Base-by-base conservation (phyloP, 2,113 vertebrate species). In the Bubo bubo region DNA sequence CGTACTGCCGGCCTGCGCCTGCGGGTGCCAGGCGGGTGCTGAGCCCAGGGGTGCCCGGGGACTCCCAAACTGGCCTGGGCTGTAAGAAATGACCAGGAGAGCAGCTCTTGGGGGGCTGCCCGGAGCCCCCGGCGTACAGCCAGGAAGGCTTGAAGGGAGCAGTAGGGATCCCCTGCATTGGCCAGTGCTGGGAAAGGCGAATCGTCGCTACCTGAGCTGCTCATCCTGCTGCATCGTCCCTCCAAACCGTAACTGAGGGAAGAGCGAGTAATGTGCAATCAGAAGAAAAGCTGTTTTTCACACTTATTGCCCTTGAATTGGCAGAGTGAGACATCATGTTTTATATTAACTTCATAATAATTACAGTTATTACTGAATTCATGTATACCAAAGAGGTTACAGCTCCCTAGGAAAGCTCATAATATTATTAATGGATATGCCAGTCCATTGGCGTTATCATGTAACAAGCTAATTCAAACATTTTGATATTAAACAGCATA, bases 311-410 rank as follows among this genome's bases (percentile, higher is more conserved):
- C 92, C 93, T 73, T 95, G 97, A 98, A 97, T 97, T 97, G 98
- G 89, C 95, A 96, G 93, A 81, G 23, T 71, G 98, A 98, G 97
- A 96, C 94, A 98, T 97, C 92, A 55, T 97, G 96, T 96, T 98
- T 98, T 98, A 98, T 94, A 98, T 89, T 97, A 98, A 98, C 95
- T 96, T 98, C 92, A 97, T 97, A 97, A 98, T 98, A 98, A 98
- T 98, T 98, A 98, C 95, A 95, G 96, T 96, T 98, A 97, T 97
- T 97, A 98, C 96, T 95, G 95, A 97, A 97, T 97, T 95, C 95
- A 94, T 96, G 94, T 97, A 96, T 97, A 96, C 97, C 94, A 96
- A 96, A 93, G 96, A 98, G 94, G 97, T 96, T 98, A 76, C 72
- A 94, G 73, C 87, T 97, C 92, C 96, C 93, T 47, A 58, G 96